These are phyloP conservation scores for Nothobranchius furzeri DNA, from an alignment of 2,113 vertebrate genomes.

Conservation along the genomic window DNA sequence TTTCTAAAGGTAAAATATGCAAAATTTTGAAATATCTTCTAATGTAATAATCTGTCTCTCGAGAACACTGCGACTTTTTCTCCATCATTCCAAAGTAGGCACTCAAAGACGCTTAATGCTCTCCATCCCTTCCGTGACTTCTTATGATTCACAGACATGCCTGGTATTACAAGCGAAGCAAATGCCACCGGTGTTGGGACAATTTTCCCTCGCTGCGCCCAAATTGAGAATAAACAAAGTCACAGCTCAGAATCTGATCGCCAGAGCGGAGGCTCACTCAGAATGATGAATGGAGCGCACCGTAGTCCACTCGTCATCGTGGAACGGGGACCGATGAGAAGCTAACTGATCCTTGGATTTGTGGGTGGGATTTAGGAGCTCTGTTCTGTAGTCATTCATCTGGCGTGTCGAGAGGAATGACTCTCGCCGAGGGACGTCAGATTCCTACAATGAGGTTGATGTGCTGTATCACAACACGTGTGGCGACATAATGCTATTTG, in stretches of 20 bases:
- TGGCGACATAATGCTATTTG: constrained; percentile 71
- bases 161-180: constrained; percentile 53
- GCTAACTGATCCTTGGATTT: constrained; percentile 68
- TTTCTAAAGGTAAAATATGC: constrained; percentile 35
- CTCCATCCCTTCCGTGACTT: constrained; percentile 34
- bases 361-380: constrained; percentile 60
- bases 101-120: constrained; percentile 49
- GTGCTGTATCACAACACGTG: constrained; percentile 68
- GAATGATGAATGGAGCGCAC: constrained; percentile 58
- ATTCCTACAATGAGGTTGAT: constrained; percentile 71
- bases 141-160: constrained; percentile 57
- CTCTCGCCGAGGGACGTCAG: constrained; percentile 44
- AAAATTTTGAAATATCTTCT: constrained; percentile 26
- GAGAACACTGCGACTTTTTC: constrained; percentile 28
- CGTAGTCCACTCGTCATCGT: constrained; percentile 27
- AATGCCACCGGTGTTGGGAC: constrained; percentile 58
- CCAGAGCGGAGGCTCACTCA: constrained; percentile 11
- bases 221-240: constrained; percentile 60
- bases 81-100: constrained; percentile 44
- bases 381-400: constrained; percentile 46
- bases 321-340: constrained; percentile 54
- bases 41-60: constrained; percentile 33
- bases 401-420: constrained; percentile 40
- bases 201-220: constrained; percentile 50
- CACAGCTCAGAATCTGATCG: constrained; percentile 30